These are phyloP conservation scores for Caenorhabditis doughertyi DNA, from an alignment of 2,888 invertebrate species.

Conservation along the genomic window DNA sequence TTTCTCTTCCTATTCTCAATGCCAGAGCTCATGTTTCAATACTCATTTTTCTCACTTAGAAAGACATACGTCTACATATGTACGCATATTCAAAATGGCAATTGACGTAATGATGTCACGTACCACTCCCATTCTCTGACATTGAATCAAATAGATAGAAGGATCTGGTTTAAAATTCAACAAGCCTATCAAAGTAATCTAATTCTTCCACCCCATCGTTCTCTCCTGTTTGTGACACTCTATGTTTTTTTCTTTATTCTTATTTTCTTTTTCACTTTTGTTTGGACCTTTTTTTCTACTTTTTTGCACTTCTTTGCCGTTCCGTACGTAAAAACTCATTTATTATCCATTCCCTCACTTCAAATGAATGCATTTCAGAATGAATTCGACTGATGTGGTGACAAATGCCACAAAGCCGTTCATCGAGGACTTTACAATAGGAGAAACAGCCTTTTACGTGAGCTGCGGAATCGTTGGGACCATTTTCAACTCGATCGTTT, in stretches of 20 bases:
- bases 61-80: constrained; percentile 1
- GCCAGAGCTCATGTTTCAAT: constrained; percentile 37
- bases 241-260: constrained; percentile 10
- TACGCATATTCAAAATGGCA: constrained; percentile 13
- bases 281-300: background rate
- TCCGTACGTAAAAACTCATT: background rate
- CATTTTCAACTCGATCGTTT: constrained; percentile 77
- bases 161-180: constrained; percentile 46
- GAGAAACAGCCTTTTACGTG: constrained; percentile 75
- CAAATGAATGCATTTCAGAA: constrained; percentile 27
- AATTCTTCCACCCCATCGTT: constrained; percentile 45
- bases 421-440: constrained; percentile 62
- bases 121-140: background rate
- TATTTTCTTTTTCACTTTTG: background rate
- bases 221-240: constrained; percentile 38
- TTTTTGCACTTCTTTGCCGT: constrained; percentile 4
- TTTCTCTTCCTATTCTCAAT: background rate
- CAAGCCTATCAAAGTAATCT: constrained; percentile 49
- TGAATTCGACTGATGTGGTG: constrained; percentile 45
- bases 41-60: constrained; percentile 30
- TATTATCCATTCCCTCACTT: background rate
- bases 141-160: background rate
- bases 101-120: constrained; percentile 52
- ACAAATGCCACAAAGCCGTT: constrained; percentile 33
- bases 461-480: constrained; percentile 77